phyloP scores from a whole-genome alignment of 1,140 invertebrate genomes.

The Pissodes strobi region DNA sequence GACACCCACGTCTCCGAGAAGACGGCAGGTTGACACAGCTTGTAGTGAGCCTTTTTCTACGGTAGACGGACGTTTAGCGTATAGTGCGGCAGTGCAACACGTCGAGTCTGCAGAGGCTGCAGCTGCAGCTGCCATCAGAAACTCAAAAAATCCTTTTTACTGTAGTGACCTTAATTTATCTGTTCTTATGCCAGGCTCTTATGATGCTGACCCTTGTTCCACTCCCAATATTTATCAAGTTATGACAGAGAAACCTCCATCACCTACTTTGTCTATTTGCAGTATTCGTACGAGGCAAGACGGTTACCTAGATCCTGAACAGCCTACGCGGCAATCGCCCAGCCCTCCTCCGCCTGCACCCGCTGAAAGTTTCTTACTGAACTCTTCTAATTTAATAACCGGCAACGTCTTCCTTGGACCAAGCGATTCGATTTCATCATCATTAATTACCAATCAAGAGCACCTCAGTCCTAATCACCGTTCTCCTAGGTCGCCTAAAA shows the following conservation, averaged over 20 bases:
- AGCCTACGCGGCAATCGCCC: slow-evolving; percentile 59
- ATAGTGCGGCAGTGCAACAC: slow-evolving; percentile 64
- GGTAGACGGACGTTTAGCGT: slow-evolving; percentile 63
- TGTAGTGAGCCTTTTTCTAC: slow-evolving; percentile 63
- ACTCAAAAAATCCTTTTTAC: slow-evolving; percentile 54
- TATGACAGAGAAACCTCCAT: slow-evolving; percentile 61
- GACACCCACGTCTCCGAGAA: slow-evolving; percentile 60
- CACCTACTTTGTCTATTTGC: slow-evolving; percentile 65
- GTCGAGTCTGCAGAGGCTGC: slow-evolving; percentile 58
- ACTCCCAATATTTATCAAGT: slow-evolving; percentile 59
- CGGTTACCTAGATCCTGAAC: slow-evolving; percentile 57
- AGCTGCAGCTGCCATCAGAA: slow-evolving; percentile 40
- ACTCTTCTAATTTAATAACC: slow-evolving; percentile 47
- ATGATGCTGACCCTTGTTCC: slow-evolving; percentile 57
- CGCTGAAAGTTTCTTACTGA: slow-evolving; percentile 59
- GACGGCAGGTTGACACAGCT: slow-evolving; percentile 60
- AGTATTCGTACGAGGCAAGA: slow-evolving; percentile 69
- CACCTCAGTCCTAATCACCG: slow-evolving; percentile 67
- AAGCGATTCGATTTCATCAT: slow-evolving; percentile 46
- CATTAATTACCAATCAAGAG: slow-evolving; percentile 54
- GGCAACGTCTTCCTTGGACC: slow-evolving; percentile 58
- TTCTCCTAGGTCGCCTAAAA: slow-evolving; percentile 73
- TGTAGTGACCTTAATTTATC: slow-evolving; percentile 58
- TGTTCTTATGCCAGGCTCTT: slow-evolving; percentile 59
- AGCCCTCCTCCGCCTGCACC: slow-evolving; percentile 71